Base-by-base conservation (phyloP, 2,888 invertebrate genomes). In the Polymixis lichenea region DNA sequence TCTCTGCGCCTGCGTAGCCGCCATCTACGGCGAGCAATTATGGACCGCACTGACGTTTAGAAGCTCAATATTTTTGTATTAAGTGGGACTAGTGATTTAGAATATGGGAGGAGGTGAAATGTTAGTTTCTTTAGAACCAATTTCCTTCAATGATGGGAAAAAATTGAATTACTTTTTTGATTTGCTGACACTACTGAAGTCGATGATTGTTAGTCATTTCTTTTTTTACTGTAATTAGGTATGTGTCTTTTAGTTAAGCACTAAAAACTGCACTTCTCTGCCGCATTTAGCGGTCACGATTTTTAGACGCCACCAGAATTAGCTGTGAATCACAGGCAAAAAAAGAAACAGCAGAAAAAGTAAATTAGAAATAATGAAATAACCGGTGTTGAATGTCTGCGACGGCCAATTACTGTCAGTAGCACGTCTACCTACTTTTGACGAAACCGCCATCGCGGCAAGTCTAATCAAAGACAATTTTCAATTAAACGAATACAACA, bases 1-100 rank as follows among this genome's bases (percentile, higher is more conserved):
- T 65, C 11, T 74, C 75, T 81, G 85, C 85, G 84, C 78, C 77
- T 75, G 87, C 84, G 84, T 82, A 76, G 78, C 68, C 72, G 81
- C 89, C 89, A 85, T 89, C 76, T 90, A 88, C 62, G 86, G 87
- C n/a, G 62, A 58, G 74, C 76, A 82, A 87, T 90, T 88, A 89
- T 86, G 85, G 83, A 62, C 72, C 73, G 77, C 71, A 66, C 82
- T 72, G 62, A 65, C 68, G 65, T 82, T 77, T 71, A 80, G 75
- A 82, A 82, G 84, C 80, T 84, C 76, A 85, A 76, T 82, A 83
- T 87, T 83, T 86, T 86, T 72, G 65, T 79, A 55, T n/a, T 76
- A 72, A 73, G 11, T 65, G 53, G 28, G n/a, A 53, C 58, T 72
- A 58, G 75, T 85, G 64, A 80, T 80, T 83, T 74, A 61, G 65